Base-by-base conservation (phyloP, 2,888 invertebrate species). In the Caenorhabditis sp. region DNA sequence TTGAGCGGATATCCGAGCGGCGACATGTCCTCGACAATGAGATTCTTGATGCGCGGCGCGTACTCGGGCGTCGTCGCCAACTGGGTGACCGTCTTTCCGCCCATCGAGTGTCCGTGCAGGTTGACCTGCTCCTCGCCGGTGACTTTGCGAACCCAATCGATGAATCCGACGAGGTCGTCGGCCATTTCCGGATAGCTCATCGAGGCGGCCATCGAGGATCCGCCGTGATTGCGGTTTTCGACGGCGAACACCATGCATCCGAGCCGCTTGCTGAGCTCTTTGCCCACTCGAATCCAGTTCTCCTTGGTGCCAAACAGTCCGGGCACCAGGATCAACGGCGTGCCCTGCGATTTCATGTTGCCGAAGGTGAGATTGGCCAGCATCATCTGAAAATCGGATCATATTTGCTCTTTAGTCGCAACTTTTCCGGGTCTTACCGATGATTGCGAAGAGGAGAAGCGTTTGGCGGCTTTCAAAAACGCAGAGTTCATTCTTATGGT, bases 221-320 rank as follows among this genome's bases (percentile, higher is more conserved):
- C 59, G 4, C 68, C 68, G 15, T 68, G 68, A 27, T 68, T 68
- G 26, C 68, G 68, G 35, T 68, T 68, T 59, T 68, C 68, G 24
- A 68, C 68, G n/a, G 68, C 68, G 59, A 68, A 68, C 15, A 68
- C 68, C 68, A 68, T 68, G 27, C 68, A 68, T 37, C 68, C 68
- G 45, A 68, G 68, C 35, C 68, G 68, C 35, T 68, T 58, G 17
- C 39, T 39, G 17, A 68, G 59, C 22, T 68, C 68, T 15, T 58
- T 50, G 13, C 68, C 68, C 13, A 68, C 68, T 17, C 59, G 68
- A 27, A 68, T 68, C 68, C 68, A 68, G 52, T 68, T 68, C 26
- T 68, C 68, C n/a, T 68, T 68, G 13, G 68, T 68, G 4, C 68
- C 68, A 20, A 68, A 68, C n/a, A 68, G 68, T 7, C 68, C 68